Percentiles rank a stretch among this genome's conserved stretches.
These are phyloP conservation scores for Neotoxoptera formosana DNA, from an alignment of 1,140 invertebrate species.

Conservation along the genomic window DNA sequence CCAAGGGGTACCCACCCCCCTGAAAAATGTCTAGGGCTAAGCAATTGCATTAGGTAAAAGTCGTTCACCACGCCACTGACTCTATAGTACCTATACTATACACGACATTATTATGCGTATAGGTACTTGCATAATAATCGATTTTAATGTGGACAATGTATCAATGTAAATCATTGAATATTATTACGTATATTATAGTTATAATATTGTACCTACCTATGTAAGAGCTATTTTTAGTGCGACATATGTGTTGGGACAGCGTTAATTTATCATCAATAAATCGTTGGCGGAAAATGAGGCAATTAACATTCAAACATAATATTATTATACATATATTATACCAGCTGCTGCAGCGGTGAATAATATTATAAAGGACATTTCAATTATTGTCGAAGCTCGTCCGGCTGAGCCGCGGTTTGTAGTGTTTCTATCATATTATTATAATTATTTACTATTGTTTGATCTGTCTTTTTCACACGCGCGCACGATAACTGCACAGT, in stretches of 20 bases:
- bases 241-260: neutral
- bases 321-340: neutral
- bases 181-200: too few relatives aligned
- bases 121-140: neutral
- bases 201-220: neutral
- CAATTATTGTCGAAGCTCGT: neutral
- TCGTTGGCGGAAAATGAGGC: neutral
- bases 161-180: neutral
- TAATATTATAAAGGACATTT: neutral
- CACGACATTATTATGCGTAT: neutral
- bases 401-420: neutral
- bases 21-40: too few relatives aligned
- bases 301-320: conserved; percentile 3
- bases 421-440: neutral
- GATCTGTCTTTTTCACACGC: conserved; percentile 37
- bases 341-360: neutral
- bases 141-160: neutral
- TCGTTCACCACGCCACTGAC: too few relatives aligned
- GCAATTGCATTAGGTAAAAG: too few relatives aligned
- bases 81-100: too few relatives aligned
- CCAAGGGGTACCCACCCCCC: too few relatives aligned
- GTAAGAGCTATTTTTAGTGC: neutral
- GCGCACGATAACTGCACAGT: neutral
- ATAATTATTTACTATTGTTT: conserved; percentile 34
- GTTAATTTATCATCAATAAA: conserved; percentile 7